Evolutionary conservation across 2,113 vertebrate species (phyloP).

Genomic region (Phalacrocorax pelagicus): DNA sequence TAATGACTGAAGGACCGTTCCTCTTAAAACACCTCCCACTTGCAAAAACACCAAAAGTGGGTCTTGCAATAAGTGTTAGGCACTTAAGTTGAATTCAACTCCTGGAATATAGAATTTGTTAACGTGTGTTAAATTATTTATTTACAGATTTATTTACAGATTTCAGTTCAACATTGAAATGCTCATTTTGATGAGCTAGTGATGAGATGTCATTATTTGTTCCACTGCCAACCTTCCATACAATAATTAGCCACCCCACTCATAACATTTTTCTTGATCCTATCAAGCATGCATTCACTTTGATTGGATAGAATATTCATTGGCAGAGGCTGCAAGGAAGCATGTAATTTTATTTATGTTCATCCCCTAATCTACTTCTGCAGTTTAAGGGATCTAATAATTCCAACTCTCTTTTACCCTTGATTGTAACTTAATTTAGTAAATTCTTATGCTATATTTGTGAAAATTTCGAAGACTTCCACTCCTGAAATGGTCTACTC

Average conservation of each 20-base stretch:
- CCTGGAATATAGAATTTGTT: not conserved
- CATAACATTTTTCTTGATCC: not conserved
- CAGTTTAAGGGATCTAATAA: constrained; percentile 8
- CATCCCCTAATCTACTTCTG: constrained; percentile 1
- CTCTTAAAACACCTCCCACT: not conserved
- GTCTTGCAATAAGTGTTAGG: not conserved
- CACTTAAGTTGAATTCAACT: not conserved
- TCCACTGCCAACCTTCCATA: not conserved
- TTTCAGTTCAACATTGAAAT: not conserved
- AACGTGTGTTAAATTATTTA: not conserved
- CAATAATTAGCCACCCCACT: not conserved
- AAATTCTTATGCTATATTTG: not conserved
- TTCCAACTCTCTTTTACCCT: not conserved
- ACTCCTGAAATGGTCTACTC: not conserved
- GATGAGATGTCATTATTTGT: constrained; percentile 6
- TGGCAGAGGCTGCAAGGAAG: not conserved
- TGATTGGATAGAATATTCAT: constrained; percentile 27
- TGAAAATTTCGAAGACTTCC: not conserved
- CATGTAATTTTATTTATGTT: not conserved
- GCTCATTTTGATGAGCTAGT: not conserved
- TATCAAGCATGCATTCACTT: constrained; percentile 13
- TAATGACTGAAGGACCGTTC: not conserved
- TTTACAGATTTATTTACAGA: not conserved
- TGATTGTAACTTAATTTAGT: constrained; percentile 15
- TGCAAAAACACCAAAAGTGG: not conserved